Percentiles rank a stretch among this genome's conserved stretches.
Conservation (phyloP, 2,888 invertebrate genomes). For the Napeogenes sylphis region DNA sequence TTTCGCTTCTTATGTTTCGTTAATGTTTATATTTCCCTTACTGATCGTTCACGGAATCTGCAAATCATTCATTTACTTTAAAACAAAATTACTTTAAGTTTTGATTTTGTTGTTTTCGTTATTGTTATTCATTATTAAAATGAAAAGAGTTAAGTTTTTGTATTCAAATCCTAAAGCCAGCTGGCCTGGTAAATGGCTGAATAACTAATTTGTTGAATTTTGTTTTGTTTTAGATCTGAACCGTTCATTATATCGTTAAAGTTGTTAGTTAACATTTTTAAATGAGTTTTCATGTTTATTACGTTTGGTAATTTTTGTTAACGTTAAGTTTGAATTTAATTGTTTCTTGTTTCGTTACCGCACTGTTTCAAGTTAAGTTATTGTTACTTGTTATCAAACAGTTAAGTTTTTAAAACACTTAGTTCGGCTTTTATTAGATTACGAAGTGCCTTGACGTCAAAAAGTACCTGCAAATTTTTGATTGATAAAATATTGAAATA, state of each 20-base stretch:
- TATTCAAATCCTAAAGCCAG: conserved; percentile 21
- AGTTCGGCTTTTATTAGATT: too few relatives aligned
- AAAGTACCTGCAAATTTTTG: too few relatives aligned
- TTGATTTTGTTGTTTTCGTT: conserved; percentile 23
- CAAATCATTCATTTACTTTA: neutral
- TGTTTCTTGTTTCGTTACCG: conserved; percentile 26
- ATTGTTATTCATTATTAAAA: conserved; percentile 6
- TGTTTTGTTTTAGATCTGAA: conserved; percentile 33
- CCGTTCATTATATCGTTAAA: conserved; percentile 9
- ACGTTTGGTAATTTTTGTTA: conserved; percentile 19
- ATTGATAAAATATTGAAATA: too few relatives aligned
- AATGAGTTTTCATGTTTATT: neutral
- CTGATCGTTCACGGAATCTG: too few relatives aligned
- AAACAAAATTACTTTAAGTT: conserved; percentile 15
- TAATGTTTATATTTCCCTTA: too few relatives aligned
- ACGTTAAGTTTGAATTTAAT: conserved; percentile 33
- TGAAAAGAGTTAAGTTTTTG: conserved; percentile 11
- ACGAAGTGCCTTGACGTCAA: too few relatives aligned
- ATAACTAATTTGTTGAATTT: conserved; percentile 31
- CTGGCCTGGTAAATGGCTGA: conserved; percentile 26
- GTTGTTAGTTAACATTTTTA: conserved; percentile 11
- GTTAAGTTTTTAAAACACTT: conserved; percentile 24
- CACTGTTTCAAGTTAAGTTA: neutral
- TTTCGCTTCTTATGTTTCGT: too few relatives aligned
- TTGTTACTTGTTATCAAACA: conserved; percentile 13